phyloP scores from a whole-genome alignment of 2,113 vertebrate species.

The Piaya cayana region DNA sequence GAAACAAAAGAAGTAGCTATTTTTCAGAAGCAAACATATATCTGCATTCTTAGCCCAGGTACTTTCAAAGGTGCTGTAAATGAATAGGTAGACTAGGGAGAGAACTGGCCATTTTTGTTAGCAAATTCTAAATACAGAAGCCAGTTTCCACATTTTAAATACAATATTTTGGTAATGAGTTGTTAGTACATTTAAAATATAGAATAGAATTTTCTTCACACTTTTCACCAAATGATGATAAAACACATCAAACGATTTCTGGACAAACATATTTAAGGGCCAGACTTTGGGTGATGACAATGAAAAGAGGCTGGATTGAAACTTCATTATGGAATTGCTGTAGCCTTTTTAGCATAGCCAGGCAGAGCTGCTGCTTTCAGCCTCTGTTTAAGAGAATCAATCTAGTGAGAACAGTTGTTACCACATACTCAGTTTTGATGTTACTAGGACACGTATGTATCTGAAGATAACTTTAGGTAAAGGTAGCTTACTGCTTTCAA shows the following conservation, averaged over 20 bases:
- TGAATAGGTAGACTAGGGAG: background rate
- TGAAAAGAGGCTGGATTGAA: background rate
- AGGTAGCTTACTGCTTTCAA: background rate
- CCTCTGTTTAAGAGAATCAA: background rate
- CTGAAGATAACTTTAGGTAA: background rate
- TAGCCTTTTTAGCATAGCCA: background rate
- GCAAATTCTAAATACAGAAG: background rate
- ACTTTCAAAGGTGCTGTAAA: background rate
- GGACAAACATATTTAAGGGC: background rate
- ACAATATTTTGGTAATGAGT: background rate
- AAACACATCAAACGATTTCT: background rate
- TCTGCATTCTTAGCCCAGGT: background rate
- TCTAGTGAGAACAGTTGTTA: background rate
- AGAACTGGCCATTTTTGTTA: background rate
- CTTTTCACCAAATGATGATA: background rate
- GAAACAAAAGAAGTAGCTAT: background rate
- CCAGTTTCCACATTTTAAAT: background rate
- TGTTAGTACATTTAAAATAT: background rate
- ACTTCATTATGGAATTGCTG: background rate
- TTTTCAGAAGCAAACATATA: background rate
- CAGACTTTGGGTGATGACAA: background rate
- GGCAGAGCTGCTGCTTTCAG: background rate
- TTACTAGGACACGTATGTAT: background rate
- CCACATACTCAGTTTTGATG: background rate
- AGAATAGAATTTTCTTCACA: background rate